Evolutionary conservation across 2,113 vertebrate genomes (phyloP).

Genomic region (Geococcyx californianus): DNA sequence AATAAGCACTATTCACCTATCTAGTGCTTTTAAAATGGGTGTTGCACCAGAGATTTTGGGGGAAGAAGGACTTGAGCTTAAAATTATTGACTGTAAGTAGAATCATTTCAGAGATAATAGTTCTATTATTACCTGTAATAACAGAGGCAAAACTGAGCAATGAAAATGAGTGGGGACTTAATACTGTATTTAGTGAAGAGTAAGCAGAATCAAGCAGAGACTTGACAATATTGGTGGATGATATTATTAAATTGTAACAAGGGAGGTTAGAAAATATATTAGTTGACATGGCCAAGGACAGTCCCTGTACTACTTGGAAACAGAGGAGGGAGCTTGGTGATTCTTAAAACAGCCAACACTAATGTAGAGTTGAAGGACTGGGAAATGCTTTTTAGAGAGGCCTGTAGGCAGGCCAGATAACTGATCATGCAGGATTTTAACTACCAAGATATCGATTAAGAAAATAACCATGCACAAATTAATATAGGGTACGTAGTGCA

Average conservation of each 20-base stretch:
- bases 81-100: background rate
- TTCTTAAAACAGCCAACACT: background rate
- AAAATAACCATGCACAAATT: slow-evolving; percentile 16
- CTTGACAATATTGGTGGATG: background rate
- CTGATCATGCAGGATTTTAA: slow-evolving; percentile 38
- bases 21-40: background rate
- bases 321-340: background rate
- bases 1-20: background rate
- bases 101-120: background rate
- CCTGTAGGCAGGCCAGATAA: slow-evolving; percentile 18
- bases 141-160: background rate
- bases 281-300: background rate
- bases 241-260: slow-evolving; percentile 37
- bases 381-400: background rate
- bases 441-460: slow-evolving; percentile 31
- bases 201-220: slow-evolving; percentile 24
- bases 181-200: slow-evolving; percentile 29
- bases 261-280: slow-evolving; percentile 7
- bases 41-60: background rate
- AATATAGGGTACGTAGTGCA: background rate
- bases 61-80: background rate
- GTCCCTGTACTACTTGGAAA: background rate
- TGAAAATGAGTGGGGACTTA: slow-evolving; percentile 20
- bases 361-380: background rate
- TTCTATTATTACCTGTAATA: slow-evolving; percentile 4